These are phyloP conservation scores for Tinamus major DNA, from an alignment of 2,797 vertebrate species.

Conservation along the genomic window DNA sequence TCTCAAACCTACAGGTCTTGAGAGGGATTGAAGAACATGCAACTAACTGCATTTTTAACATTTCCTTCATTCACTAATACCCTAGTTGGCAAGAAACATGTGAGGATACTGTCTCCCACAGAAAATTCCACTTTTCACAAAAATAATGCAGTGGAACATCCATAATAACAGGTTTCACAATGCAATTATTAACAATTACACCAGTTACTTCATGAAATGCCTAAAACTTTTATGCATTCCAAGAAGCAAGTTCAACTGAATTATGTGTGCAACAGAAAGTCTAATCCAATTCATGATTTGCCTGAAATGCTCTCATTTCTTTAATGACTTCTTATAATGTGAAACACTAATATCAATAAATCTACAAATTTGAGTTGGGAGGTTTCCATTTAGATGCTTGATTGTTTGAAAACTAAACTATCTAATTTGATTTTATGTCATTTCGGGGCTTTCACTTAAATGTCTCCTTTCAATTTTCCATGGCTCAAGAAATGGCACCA, in stretches of 20 bases:
- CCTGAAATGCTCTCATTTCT: not conserved
- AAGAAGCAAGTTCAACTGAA: not conserved
- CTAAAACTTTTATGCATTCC: not conserved
- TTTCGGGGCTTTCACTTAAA: not conserved
- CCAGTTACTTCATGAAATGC: not conserved
- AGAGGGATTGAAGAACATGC: not conserved
- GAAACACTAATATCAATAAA: not conserved
- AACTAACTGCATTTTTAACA: not conserved
- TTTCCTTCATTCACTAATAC: slow-evolving; percentile 37
- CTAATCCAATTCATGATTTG: not conserved
- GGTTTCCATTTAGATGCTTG: not conserved
- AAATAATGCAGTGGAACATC: not conserved
- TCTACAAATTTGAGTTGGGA: not conserved
- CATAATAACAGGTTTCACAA: slow-evolving; percentile 4
- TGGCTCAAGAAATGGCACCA: not conserved
- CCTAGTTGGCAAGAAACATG: slow-evolving; percentile 6
- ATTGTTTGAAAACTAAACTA: not conserved
- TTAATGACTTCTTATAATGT: not conserved
- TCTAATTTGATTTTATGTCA: not conserved
- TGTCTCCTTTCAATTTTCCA: not conserved
- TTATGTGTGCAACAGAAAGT: not conserved
- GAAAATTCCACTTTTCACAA: slow-evolving; percentile 38
- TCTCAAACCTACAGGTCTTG: not conserved
- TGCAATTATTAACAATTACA: not conserved
- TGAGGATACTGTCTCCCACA: slow-evolving; percentile 26